Evolutionary conservation across 2,113 vertebrate species (phyloP).

Genomic region (Phrynosoma platyrhinos): DNA sequence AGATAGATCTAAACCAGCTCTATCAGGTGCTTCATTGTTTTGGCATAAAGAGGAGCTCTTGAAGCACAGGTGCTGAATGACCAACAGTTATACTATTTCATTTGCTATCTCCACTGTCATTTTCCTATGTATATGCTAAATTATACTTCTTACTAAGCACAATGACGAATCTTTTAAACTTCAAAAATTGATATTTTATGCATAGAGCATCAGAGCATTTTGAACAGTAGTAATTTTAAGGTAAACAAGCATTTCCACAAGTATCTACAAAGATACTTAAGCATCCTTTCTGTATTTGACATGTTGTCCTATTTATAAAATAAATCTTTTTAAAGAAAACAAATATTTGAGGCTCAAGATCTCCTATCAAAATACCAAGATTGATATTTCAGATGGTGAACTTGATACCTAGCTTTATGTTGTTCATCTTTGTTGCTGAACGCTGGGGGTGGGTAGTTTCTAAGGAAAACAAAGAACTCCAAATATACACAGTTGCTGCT

Average conservation of each 20-base stretch:
- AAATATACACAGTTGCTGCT: not conserved
- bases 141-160: not conserved
- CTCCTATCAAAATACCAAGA: accelerated
- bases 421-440: not conserved
- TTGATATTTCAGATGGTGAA: not conserved
- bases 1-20: accelerated
- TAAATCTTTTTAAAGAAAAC: not conserved
- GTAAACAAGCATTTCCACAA: not conserved
- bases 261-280: not conserved
- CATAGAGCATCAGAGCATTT: not conserved
- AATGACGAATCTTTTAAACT: not conserved
- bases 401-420: accelerated
- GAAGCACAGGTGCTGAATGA: not conserved
- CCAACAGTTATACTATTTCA: not conserved
- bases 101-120: not conserved
- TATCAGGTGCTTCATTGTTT: not conserved
- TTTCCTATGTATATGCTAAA: not conserved
- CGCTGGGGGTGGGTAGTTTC: not conserved
- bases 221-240: not conserved
- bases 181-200: not conserved
- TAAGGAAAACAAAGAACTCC: accelerated
- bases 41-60: accelerated
- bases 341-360: too few relatives aligned
- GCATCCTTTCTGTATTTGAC: accelerated
- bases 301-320: not conserved